Percentiles rank a stretch among this genome's conserved stretches.
Conservation (phyloP, 2,888 invertebrate species). For the Dioctria rufipes region DNA sequence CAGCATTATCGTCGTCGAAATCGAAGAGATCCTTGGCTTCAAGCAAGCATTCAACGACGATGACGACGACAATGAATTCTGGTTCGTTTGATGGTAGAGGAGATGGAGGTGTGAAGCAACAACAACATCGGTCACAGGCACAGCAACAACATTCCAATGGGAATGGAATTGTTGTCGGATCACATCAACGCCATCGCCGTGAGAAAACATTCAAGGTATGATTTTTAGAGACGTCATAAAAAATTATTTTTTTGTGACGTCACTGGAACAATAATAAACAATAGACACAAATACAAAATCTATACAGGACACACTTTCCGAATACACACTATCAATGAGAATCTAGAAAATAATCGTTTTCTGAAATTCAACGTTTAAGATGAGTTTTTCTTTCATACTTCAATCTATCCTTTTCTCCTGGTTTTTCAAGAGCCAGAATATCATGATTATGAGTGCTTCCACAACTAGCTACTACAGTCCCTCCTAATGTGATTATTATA, state of each 20-base stretch:
- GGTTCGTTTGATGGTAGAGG: slow-evolving; percentile 28
- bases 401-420: no score
- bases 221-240: slow-evolving; percentile 73
- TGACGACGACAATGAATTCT: not conserved
- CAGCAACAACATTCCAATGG: slow-evolving; percentile 62
- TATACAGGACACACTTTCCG: not conserved
- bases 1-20: slow-evolving; percentile 58
- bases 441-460: not conserved
- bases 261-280: slow-evolving; percentile 35
- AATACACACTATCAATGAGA: no score
- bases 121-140: slow-evolving; percentile 58
- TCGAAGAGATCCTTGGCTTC: not conserved
- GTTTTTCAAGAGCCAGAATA: not conserved
- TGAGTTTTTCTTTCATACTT: no score
- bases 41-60: slow-evolving; percentile 15
- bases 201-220: slow-evolving; percentile 72
- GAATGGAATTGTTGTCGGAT: slow-evolving; percentile 59
- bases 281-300: slow-evolving; percentile 39
- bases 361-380: no score
- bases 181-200: slow-evolving; percentile 68
- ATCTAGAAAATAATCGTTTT: not conserved
- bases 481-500: no score
- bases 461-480: no score
- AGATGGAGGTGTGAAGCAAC: slow-evolving; percentile 31
- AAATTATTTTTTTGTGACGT: slow-evolving; percentile 60